Evolutionary conservation across 1,140 invertebrate genomes (phyloP).

Genomic region (Heliconius melpomene): DNA sequence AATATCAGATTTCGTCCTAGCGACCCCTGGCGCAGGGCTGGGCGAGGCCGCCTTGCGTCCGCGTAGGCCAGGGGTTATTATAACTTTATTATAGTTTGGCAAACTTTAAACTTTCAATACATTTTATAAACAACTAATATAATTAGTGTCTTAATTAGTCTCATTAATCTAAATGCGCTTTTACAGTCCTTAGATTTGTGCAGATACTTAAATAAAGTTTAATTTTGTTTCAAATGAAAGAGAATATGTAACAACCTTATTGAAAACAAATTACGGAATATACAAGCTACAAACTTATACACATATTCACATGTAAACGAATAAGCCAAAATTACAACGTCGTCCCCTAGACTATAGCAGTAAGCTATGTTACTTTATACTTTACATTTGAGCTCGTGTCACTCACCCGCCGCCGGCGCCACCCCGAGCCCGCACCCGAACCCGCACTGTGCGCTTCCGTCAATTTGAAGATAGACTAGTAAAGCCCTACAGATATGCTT

Average conservation of each 20-base stretch:
- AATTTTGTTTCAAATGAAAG: too few species aligned
- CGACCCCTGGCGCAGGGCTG: not conserved
- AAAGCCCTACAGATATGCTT: too few species aligned
- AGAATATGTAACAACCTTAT: too few species aligned
- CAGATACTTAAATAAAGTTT: too few species aligned
- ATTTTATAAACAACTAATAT: too few species aligned
- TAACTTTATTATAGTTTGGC: too few species aligned
- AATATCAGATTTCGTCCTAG: conserved; percentile 22
- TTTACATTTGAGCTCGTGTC: not conserved
- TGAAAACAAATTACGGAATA: too few species aligned
- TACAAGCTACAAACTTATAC: too few species aligned
- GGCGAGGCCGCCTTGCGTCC: not conserved
- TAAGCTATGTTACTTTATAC: not conserved
- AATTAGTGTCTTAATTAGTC: too few species aligned
- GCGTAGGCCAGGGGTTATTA: not conserved
- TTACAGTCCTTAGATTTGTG: too few species aligned
- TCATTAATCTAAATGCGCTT: too few species aligned
- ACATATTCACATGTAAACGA: not conserved
- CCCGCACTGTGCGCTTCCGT: not conserved
- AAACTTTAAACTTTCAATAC: too few species aligned
- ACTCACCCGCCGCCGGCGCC: not conserved
- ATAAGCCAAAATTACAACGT: not conserved
- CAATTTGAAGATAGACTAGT: not conserved
- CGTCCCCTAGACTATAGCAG: not conserved
- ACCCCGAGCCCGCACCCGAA: not conserved